Evolutionary conservation across 2,797 vertebrate species (phyloP).

Genomic region (Sphenodon punctatus): DNA sequence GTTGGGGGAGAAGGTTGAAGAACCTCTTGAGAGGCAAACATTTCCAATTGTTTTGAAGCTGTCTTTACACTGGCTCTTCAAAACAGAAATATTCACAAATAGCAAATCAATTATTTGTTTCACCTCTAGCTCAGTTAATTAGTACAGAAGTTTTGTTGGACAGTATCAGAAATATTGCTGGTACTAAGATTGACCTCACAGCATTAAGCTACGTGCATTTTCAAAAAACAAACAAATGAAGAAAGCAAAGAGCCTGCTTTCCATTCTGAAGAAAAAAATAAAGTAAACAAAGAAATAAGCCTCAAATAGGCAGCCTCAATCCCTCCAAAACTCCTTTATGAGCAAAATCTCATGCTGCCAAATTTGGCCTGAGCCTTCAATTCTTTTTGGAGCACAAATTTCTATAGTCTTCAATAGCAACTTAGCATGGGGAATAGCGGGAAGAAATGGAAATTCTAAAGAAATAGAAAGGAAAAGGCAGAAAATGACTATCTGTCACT

Average conservation of each 20-base stretch:
- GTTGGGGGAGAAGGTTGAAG: too few species aligned
- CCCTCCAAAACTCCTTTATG: not conserved
- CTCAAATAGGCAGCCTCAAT: too few species aligned
- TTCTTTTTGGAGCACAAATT: not conserved
- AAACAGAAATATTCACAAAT: too few species aligned
- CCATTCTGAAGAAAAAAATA: not conserved
- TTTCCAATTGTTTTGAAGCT: too few species aligned
- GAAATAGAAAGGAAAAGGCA: not conserved
- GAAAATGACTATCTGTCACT: not conserved
- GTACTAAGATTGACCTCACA: not conserved
- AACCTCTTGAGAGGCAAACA: too few species aligned
- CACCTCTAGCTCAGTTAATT: too few species aligned
- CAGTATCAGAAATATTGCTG: not conserved
- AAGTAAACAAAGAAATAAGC: too few species aligned
- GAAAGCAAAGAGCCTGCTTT: not conserved
- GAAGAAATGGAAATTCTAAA: not conserved
- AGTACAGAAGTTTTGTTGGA: not conserved
- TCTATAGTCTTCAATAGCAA: not conserved
- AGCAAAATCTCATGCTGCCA: not conserved
- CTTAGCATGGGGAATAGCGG: not conserved
- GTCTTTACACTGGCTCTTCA: too few species aligned
- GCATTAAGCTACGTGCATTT: not conserved
- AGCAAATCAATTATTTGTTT: too few species aligned
- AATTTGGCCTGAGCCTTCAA: not conserved
- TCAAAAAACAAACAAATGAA: not conserved